Conservation (phyloP, 1,140 invertebrate genomes). For the Brachionus plicatilis region DNA sequence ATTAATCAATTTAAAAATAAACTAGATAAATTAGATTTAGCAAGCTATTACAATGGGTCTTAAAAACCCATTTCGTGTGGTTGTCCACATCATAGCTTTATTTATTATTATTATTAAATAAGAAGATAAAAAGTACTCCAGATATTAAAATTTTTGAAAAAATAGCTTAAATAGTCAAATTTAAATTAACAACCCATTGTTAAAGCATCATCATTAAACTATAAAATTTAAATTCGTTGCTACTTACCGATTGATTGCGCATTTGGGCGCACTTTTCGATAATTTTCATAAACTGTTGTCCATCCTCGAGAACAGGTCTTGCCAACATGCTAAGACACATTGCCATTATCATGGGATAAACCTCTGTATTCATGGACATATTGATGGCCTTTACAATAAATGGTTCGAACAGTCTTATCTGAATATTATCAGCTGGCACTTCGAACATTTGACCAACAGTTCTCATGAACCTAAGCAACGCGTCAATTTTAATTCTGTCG, state of each 20-base stretch:
- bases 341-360: slow-evolving; percentile 67
- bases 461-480: slow-evolving; percentile 27
- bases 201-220: background rate
- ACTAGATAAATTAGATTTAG: too few species aligned
- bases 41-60: too few species aligned
- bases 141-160: too few species aligned
- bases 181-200: too few species aligned
- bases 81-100: too few species aligned
- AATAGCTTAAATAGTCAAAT: too few species aligned
- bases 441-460: slow-evolving; percentile 34
- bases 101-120: too few species aligned
- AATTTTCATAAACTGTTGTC: slow-evolving; percentile 56
- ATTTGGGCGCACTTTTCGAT: slow-evolving; percentile 47
- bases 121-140: too few species aligned
- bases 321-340: slow-evolving; percentile 71
- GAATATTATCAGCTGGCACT: slow-evolving; percentile 15
- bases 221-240: background rate
- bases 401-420: slow-evolving; percentile 33
- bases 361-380: slow-evolving; percentile 55
- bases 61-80: too few species aligned
- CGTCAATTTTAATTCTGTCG: slow-evolving; percentile 56
- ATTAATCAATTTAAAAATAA: too few species aligned
- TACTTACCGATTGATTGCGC: slow-evolving; percentile 47
- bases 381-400: slow-evolving; percentile 20
- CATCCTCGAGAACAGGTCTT: slow-evolving; percentile 69